Conservation (phyloP, 2,888 invertebrate species). For the Heliconius hortense region DNA sequence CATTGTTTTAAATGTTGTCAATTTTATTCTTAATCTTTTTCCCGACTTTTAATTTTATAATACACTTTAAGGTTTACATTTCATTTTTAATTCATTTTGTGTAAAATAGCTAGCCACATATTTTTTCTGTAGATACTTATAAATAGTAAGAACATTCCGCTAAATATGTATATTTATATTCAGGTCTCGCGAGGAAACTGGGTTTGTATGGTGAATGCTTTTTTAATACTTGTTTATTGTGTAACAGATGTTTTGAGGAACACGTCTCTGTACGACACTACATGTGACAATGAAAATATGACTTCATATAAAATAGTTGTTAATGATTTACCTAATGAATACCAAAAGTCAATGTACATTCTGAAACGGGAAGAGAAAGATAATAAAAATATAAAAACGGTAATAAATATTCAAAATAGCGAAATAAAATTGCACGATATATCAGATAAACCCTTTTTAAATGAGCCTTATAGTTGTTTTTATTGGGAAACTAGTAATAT, state of each 20-base stretch:
- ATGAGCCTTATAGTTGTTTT: not conserved
- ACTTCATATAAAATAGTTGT: conserved; percentile 6
- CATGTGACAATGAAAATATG: conserved; percentile 13
- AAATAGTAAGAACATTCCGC: not conserved
- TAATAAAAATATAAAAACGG: not conserved
- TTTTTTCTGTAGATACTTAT: no score
- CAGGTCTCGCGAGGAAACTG: conserved; percentile 64
- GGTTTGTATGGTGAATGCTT: conserved; percentile 50
- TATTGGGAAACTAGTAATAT: conserved; percentile 2
- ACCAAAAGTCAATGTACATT: not conserved
- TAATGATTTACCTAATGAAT: not conserved
- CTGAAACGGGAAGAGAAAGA: not conserved
- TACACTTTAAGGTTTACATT: not conserved
- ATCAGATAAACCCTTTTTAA: not conserved
- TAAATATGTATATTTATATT: conserved; percentile 28
- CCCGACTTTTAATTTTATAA: not conserved
- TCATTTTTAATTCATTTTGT: not conserved
- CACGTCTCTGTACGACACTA: conserved; percentile 15
- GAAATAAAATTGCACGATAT: not conserved
- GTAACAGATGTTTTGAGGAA: conserved; percentile 29
- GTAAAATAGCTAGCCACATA: not conserved
- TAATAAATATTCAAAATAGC: not conserved
- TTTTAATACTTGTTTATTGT: not conserved
- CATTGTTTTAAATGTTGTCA: not conserved
- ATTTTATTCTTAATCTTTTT: not conserved